Evolutionary conservation across 2,113 vertebrate genomes (phyloP).

Genomic region (Microtus pennsylvanicus): DNA sequence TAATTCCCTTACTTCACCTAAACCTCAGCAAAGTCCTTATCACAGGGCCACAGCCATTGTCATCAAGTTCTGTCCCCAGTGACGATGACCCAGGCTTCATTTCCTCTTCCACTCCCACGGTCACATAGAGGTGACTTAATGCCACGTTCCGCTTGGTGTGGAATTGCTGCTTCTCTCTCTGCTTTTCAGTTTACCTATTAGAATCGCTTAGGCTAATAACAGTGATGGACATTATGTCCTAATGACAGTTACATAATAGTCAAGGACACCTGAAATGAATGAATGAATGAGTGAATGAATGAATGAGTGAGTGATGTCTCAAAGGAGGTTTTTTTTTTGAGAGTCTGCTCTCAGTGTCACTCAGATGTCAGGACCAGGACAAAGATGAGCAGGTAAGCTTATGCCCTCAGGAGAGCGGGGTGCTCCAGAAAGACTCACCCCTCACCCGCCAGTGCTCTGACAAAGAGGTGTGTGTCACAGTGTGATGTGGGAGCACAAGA

Average conservation of each 20-base stretch:
- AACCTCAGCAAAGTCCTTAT: constrained; percentile 12
- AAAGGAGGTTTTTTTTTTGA: background rate
- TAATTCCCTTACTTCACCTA: background rate
- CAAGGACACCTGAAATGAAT: background rate
- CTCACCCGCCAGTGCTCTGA: background rate
- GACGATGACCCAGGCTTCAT: background rate
- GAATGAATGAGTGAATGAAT: background rate
- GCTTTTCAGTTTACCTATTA: background rate
- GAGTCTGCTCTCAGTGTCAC: background rate
- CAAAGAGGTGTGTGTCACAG: constrained; percentile 31
- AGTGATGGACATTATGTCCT: background rate
- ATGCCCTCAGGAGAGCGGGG: constrained; percentile 43
- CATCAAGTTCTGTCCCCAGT: background rate
- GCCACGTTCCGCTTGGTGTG: background rate
- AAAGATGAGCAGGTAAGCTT: constrained; percentile 17
- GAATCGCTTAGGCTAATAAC: background rate
- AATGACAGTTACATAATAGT: background rate
- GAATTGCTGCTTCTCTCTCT: background rate
- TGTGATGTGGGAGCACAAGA: background rate
- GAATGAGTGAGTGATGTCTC: background rate
- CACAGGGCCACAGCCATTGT: background rate
- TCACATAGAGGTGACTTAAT: background rate
- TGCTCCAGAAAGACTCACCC: background rate
- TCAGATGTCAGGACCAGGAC: background rate
- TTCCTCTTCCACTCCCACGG: background rate